Evolutionary conservation across 2,113 vertebrate species (phyloP), one percentile per base, ranked within the genome.

Genomic region (Poeciliopsis occidentalis): DNA sequence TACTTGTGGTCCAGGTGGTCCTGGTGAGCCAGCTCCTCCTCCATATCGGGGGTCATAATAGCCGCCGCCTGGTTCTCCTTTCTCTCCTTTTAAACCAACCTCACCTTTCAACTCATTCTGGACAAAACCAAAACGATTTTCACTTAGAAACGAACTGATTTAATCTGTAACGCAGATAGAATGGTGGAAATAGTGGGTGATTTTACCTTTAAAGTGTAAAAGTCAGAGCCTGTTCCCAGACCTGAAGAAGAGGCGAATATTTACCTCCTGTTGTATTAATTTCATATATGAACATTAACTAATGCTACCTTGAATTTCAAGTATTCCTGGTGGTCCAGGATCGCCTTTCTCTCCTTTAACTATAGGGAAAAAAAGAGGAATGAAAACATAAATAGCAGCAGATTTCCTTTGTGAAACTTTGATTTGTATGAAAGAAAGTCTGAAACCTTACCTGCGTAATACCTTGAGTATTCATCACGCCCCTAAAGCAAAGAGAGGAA

Each of bases 261-360:
- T 26, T 41, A 12, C 4, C n/a, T 26, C 39, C 4, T 22, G 17
- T 24, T 11, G 37, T 13, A 27, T 27, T 34, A 26, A 5, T 8
- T 41, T 2, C 4, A 27, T 27, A 17, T 24, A 54, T 7, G 6
- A 12, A 39, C 24, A 24, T 2, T 0, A 69, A 69, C 8, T 37
- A 3, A n/a, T 0, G 4, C 12, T 92, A 97, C 97, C 96, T 95
- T 94, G 89, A 1, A 90, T 88, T 4, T 93, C 88, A 17, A 92
- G 75, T 3, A 66, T 57, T 29, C 96, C 96, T 0, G 85, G 67
- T 15, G 84, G 76, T 1, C 96, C 96, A 31, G 71, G 94, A 22
- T 97, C 96, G 71, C 97, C 97, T 85, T 96, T 96, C 24, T 95
- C 92, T 85, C 96, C 95, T 88, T 94, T 95, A 8, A 26, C 94